Percentiles rank a stretch among this genome's conserved stretches.
Conservation (phyloP, 2,113 vertebrate species). For the Pseudolaguvia tuberculata region DNA sequence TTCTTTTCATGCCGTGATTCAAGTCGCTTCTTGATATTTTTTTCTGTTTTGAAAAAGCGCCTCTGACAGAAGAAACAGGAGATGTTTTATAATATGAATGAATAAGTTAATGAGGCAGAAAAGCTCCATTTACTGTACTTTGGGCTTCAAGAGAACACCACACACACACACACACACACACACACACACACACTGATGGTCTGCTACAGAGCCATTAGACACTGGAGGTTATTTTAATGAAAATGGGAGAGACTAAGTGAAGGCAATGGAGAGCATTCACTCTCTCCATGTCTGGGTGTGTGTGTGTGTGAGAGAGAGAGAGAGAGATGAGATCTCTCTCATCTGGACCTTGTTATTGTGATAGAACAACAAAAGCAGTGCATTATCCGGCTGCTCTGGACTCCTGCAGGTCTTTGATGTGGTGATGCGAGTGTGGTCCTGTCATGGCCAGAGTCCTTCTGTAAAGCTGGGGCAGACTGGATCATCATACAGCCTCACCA, state of each 20-base stretch:
- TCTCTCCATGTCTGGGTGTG: slow-evolving; percentile 53
- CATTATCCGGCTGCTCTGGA: slow-evolving; percentile 66
- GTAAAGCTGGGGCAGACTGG: slow-evolving; percentile 65
- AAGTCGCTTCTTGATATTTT: background rate
- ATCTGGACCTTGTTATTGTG: slow-evolving; percentile 73
- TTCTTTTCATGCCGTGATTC: too few species aligned
- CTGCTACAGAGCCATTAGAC: slow-evolving; percentile 60
- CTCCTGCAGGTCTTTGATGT: slow-evolving; percentile 68
- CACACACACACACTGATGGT: slow-evolving; percentile 44
- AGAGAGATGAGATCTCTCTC: slow-evolving; percentile 55
- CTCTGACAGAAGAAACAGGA: slow-evolving; percentile 31
- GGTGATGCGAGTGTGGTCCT: slow-evolving; percentile 62
- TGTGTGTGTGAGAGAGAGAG: slow-evolving; percentile 33
- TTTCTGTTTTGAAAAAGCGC: slow-evolving; percentile 36
- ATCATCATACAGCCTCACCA: slow-evolving; percentile 66
- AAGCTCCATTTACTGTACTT: slow-evolving; percentile 50
- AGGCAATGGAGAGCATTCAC: slow-evolving; percentile 61
- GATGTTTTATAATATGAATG: slow-evolving; percentile 51
- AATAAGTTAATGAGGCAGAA: slow-evolving; percentile 48
- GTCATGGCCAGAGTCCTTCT: slow-evolving; percentile 63
- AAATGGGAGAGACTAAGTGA: slow-evolving; percentile 69
- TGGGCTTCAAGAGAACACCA: slow-evolving; percentile 49
- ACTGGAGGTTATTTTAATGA: slow-evolving; percentile 70
- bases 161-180: too few species aligned
- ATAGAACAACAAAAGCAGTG: slow-evolving; percentile 69